phyloP scores from a whole-genome alignment of 2,888 invertebrate species.

The Electrophaes corylata region DNA sequence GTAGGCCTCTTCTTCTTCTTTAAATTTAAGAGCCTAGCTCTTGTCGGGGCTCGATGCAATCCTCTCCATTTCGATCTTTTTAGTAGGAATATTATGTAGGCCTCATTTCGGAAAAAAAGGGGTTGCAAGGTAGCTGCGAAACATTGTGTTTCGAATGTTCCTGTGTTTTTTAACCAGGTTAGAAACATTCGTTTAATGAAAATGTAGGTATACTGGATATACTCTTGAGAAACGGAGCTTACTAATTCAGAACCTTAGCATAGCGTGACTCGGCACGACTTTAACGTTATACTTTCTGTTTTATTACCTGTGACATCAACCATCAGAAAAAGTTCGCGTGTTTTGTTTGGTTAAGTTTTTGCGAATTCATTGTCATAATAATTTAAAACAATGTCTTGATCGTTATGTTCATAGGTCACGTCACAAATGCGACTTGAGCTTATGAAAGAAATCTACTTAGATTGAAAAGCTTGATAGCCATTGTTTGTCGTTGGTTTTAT shows the following conservation, averaged over 20 bases:
- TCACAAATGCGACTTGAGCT: constrained; percentile 13
- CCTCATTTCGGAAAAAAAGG: too few relatives aligned
- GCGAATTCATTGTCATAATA: constrained; percentile 37
- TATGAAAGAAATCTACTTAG: constrained; percentile 4
- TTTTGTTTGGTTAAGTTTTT: constrained; percentile 34
- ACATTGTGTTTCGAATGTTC: too few relatives aligned
- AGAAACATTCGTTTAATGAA: too few relatives aligned
- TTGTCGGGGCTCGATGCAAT: too few relatives aligned
- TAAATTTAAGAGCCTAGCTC: too few relatives aligned
- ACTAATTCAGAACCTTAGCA: not conserved
- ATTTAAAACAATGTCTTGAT: constrained; percentile 34
- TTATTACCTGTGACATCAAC: constrained; percentile 8
- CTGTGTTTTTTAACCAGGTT: too few relatives aligned
- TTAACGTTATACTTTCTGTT: not conserved
- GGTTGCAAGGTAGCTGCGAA: too few relatives aligned
- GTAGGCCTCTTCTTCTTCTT: too few relatives aligned
- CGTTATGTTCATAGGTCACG: constrained; percentile 27
- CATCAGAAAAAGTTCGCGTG: constrained; percentile 29
- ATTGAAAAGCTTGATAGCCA: constrained; percentile 17
- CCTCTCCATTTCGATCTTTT: too few relatives aligned
- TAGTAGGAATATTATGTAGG: too few relatives aligned
- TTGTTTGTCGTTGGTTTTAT: constrained; percentile 17
- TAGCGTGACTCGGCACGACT: not conserved
- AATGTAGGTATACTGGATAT: too few relatives aligned
- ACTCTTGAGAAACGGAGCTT: too few relatives aligned